Base-by-base conservation (phyloP, 2,888 invertebrate species). In the Dryomyza anilis region DNA sequence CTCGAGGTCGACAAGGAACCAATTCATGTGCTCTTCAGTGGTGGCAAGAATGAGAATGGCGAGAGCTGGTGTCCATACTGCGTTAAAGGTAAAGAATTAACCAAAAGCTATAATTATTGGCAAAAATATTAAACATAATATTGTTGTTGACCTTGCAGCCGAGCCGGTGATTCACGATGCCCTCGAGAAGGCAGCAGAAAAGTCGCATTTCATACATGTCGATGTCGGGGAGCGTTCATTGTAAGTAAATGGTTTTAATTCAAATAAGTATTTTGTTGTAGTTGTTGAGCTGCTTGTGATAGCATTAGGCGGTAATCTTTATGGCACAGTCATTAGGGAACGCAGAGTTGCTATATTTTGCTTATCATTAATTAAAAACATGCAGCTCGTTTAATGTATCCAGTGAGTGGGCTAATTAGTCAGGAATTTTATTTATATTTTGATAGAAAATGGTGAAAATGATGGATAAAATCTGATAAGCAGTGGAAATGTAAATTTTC, bases 1-100 rank as follows among this genome's bases (percentile, higher is more conserved):
- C 69, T 84, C 1, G 84, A 84, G 70, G 62, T 65, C 6, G 70
- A 69, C 7, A 78, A 78, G 19, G 75, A 80, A 66, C 70, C 76
- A 3, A 81, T 84, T 33, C 82, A 84, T 73, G 78, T 83, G 0
- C 73, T 84, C 0, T 84, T 84, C 66, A 82, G 81, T 50, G 84
- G 84, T 8, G 82, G 81, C 29, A 84, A 84, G 70, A 77, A 80
- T 30, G 83, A 83, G 64, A 80, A 86, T 71, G 94, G 94, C 0
- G 81, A 87, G 63, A 95, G 94, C 80, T 96, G 96, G 96, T 96
- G 96, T 77, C 89, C 91, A 0, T 96, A 96, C 81, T 96, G 96
- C 82, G 90, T 91, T 14, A 86, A 86, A 85, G 93, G 94, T 94
- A 86, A 84, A 81, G 7, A 29, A 2, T 21, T 53, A n/a, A n/a